These are phyloP conservation scores for Kryptolebias ocellatus DNA, from an alignment of 2,797 vertebrate species.

Conservation along the genomic window DNA sequence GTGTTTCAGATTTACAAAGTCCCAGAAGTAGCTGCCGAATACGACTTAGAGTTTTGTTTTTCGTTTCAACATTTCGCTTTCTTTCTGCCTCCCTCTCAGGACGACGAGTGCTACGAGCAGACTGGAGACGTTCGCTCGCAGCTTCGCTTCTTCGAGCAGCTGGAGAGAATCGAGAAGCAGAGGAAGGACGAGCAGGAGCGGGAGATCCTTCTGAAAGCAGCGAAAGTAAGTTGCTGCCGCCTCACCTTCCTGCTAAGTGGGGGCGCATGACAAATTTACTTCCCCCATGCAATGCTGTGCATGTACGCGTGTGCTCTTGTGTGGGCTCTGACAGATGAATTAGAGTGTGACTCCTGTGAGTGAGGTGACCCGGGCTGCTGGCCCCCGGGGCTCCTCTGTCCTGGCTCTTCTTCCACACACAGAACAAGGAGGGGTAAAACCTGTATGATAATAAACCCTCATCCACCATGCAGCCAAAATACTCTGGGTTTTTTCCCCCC, in stretches of 20 bases:
- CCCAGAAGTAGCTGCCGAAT: neutral
- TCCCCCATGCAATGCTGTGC: conserved; percentile 33
- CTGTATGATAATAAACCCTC: conserved; percentile 13
- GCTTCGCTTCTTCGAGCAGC: conserved; percentile 90
- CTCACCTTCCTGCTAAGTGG: conserved; percentile 20
- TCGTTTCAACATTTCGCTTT: conserved; percentile 24
- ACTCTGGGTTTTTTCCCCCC: neutral
- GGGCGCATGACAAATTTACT: conserved; percentile 25
- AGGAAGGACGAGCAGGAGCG: conserved; percentile 90
- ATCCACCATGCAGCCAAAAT: conserved; percentile 8
- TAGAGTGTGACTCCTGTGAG: conserved; percentile 73
- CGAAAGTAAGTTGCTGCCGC: conserved; percentile 82
- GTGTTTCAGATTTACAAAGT: neutral
- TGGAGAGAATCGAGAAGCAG: conserved; percentile 91
- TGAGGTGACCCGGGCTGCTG: conserved; percentile 75
- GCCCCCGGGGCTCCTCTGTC: conserved; percentile 65
- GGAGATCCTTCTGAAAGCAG: conserved; percentile 90
- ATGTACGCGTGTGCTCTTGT: conserved; percentile 43
- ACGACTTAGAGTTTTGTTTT: neutral
- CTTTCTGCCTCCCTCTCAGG: conserved; percentile 72
- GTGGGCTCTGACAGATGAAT: conserved; percentile 70
- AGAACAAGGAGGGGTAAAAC: conserved; percentile 33
- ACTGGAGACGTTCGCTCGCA: conserved; percentile 87
- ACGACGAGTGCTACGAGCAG: conserved; percentile 87
- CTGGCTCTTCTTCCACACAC: conserved; percentile 67